Percentiles rank a stretch among this genome's conserved stretches.
Evolutionary conservation across 2,888 invertebrate species (phyloP).

Genomic region (Idaea straminata): DNA sequence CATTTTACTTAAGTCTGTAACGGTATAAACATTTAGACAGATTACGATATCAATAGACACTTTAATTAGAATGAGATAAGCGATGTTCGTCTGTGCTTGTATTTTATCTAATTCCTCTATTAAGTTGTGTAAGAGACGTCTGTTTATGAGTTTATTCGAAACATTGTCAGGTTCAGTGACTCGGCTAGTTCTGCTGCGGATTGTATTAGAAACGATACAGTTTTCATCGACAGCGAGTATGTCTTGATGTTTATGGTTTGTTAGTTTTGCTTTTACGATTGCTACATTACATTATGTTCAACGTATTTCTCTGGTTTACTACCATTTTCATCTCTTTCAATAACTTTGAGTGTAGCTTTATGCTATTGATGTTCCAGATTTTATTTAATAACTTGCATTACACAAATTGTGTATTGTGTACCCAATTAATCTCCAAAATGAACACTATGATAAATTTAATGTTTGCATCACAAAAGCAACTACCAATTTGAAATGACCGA

Average conservation of each 20-base stretch:
- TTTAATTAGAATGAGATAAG: constrained; percentile 1
- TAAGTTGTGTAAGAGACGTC: constrained; percentile 1
- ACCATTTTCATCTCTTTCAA: neutral
- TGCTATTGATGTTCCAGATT: neutral
- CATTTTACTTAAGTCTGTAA: neutral
- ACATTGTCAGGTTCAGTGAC: constrained; percentile 43
- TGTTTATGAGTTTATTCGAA: constrained; percentile 21
- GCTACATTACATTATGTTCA: constrained; percentile 17
- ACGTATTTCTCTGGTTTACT: neutral
- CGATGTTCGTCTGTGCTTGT: neutral
- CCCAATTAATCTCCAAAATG: neutral
- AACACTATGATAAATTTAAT: neutral
- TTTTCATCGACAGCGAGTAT: constrained; percentile 32
- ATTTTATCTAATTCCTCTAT: neutral
- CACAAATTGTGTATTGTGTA: neutral
- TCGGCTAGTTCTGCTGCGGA: constrained; percentile 28
- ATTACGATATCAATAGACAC: constrained; percentile 1
- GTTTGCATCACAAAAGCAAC: neutral
- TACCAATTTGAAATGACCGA: constrained; percentile 6
- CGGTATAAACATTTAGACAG: neutral
- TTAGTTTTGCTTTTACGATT: constrained; percentile 28
- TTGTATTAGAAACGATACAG: constrained; percentile 38
- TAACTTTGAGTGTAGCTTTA: constrained; percentile 11
- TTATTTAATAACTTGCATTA: neutral
- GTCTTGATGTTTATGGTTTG: constrained; percentile 30